Percentiles rank a stretch among this genome's conserved stretches.
Evolutionary conservation across 2,797 vertebrate genomes (phyloP).

Genomic region (Enteromius thamalakanensis): DNA sequence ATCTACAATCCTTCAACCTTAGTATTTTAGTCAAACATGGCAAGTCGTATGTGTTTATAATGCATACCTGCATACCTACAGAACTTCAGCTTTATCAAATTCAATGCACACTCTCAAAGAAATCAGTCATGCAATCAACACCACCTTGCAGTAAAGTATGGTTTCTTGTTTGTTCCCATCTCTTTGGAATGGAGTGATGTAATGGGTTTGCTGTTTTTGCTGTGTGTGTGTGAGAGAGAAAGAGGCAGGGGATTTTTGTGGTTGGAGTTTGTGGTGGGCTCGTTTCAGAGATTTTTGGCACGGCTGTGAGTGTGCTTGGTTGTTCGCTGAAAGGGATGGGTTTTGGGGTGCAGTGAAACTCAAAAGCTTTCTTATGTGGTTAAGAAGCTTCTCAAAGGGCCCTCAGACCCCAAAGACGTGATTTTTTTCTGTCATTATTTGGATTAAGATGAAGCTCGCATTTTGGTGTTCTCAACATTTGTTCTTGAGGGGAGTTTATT

Average conservation of each 20-base stretch:
- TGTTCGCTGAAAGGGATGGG: conserved; percentile 29
- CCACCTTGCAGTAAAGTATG: conserved; percentile 15
- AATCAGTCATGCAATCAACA: conserved; percentile 3
- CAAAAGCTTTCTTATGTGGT: conserved; percentile 29
- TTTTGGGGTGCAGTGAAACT: conserved; percentile 35
- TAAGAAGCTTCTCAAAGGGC: conserved; percentile 27
- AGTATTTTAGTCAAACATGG: neutral
- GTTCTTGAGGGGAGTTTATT: conserved; percentile 57
- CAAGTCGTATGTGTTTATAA: neutral
- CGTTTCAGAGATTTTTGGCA: conserved; percentile 44
- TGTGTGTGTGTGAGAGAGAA: conserved; percentile 26
- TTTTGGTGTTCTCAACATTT: conserved; percentile 52
- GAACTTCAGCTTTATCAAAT: neutral
- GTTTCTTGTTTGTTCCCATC: conserved; percentile 20
- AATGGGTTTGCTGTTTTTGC: conserved; percentile 1
- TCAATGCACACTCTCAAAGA: neutral
- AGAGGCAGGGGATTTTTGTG: conserved; percentile 27
- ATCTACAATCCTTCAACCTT: neutral
- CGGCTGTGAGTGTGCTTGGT: conserved; percentile 17
- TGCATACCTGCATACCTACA: neutral
- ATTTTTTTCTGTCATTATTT: conserved; percentile 18
- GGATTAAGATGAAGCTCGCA: conserved; percentile 9
- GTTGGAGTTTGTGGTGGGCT: conserved; percentile 47
- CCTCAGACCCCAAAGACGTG: conserved; percentile 3
- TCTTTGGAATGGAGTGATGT: neutral